phyloP scores from a whole-genome alignment of 2,797 vertebrate genomes.

The Apodemus agrarius region DNA sequence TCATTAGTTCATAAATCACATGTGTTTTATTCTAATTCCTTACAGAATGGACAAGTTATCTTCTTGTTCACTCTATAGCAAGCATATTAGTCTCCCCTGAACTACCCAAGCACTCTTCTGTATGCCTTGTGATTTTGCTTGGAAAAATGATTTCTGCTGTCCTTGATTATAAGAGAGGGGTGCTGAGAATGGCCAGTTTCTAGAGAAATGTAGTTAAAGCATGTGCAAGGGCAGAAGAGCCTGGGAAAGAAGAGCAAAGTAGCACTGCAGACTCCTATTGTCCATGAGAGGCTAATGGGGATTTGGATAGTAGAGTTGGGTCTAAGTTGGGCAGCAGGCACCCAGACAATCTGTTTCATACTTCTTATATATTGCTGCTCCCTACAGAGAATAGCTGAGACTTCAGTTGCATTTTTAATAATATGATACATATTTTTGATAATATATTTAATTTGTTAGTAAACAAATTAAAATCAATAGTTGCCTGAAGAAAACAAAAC shows the following conservation, averaged over 20 bases:
- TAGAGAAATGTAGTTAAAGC: neutral
- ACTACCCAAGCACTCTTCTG: neutral
- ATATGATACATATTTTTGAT: neutral
- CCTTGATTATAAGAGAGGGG: neutral
- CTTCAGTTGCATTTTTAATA: neutral
- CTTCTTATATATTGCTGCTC: neutral
- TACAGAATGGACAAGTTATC: neutral
- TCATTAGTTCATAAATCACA: neutral
- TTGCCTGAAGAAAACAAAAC: neutral
- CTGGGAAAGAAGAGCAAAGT: neutral
- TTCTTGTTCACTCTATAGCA: too few relatives aligned
- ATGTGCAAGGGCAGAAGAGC: neutral
- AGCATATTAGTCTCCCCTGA: neutral
- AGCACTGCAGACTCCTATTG: neutral
- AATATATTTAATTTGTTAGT: neutral
- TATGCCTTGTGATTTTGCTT: neutral
- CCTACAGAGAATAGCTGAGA: neutral
- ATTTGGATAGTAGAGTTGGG: neutral
- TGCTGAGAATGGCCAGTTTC: neutral
- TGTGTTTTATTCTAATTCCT: neutral
- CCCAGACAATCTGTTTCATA: neutral
- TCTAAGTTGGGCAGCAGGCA: neutral
- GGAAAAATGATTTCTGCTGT: neutral
- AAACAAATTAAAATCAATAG: neutral
- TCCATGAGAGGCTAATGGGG: neutral